A percentile compares a stretch with the other conserved stretches of the same genome.
Conservation (phyloP, 2,113 vertebrate species). For the Trichechus manatus region DNA sequence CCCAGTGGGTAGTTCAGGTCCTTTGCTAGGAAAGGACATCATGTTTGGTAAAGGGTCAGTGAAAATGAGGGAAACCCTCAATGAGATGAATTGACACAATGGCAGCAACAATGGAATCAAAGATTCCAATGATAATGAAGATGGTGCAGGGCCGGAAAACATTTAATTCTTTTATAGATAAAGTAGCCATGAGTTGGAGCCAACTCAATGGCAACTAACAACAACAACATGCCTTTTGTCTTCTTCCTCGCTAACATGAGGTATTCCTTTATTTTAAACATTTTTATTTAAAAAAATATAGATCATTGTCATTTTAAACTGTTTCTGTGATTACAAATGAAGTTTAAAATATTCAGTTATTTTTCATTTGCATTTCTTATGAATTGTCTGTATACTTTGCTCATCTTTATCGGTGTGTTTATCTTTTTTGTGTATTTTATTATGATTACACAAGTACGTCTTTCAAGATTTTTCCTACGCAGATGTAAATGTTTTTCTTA, state of each 20-base stretch:
- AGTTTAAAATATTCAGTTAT: conserved; percentile 29
- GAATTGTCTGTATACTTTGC: not conserved
- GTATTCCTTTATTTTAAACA: not conserved
- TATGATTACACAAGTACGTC: conserved; percentile 37
- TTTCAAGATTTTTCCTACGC: conserved; percentile 44
- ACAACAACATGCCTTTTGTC: not conserved
- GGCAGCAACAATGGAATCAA: not conserved
- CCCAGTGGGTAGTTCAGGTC: no score
- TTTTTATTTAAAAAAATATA: not conserved
- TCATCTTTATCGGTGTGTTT: not conserved
- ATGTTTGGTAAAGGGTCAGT: not conserved
- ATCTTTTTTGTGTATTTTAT: conserved; percentile 49
- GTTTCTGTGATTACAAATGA: conserved; percentile 44
- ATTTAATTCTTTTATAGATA: not conserved
- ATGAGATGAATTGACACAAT: not conserved
- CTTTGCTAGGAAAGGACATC: not conserved
- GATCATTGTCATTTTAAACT: conserved; percentile 23
- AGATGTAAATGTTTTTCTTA: conserved; percentile 51
- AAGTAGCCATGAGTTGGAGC: not conserved
- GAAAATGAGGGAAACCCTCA: not conserved
- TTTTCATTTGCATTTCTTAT: conserved; percentile 40
- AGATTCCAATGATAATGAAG: not conserved
- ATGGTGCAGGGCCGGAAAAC: not conserved
- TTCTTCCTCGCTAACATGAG: not conserved
- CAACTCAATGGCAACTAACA: not conserved